phyloP scores from a whole-genome alignment of 1,140 invertebrate genomes.

The Temnothorax curvispinosus region DNA sequence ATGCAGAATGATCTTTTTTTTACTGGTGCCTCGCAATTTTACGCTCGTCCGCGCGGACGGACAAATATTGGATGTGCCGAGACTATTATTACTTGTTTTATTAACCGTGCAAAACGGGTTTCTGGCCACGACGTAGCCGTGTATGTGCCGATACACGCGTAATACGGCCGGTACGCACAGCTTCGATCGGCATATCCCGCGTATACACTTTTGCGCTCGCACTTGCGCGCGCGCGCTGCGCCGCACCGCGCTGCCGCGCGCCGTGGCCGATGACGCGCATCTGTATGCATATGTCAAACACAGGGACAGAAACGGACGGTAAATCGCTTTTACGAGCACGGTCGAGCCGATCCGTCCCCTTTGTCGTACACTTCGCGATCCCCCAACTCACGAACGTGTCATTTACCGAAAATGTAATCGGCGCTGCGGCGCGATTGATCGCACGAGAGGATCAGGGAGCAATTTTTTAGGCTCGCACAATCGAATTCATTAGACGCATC shows the following conservation, averaged over 20 bases:
- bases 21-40: slow-evolving; percentile 29
- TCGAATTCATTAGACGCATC: slow-evolving; percentile 27
- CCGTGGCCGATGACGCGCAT: slow-evolving; percentile 46
- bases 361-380: slow-evolving; percentile 6
- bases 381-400: slow-evolving; percentile 38
- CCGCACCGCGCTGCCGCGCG: background rate
- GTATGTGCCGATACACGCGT: slow-evolving; percentile 1
- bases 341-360: slow-evolving; percentile 4
- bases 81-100: slow-evolving; percentile 71
- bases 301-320: slow-evolving; percentile 56
- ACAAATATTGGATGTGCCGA: slow-evolving; percentile 58
- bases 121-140: slow-evolving; percentile 29
- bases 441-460: background rate
- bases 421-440: slow-evolving; percentile 23
- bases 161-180: background rate
- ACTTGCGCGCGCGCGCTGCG: background rate
- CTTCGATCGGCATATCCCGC: slow-evolving; percentile 20
- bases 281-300: slow-evolving; percentile 63
- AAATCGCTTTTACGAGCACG: slow-evolving; percentile 59
- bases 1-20: slow-evolving; percentile 31
- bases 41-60: slow-evolving; percentile 32
- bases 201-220: slow-evolving; percentile 32
- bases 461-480: background rate
- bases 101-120: slow-evolving; percentile 56
- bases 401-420: slow-evolving; percentile 62